A percentile compares a stretch with the other conserved stretches of the same genome.
Conservation (phyloP, 2,113 vertebrate genomes). For the Lycaon pictus region DNA sequence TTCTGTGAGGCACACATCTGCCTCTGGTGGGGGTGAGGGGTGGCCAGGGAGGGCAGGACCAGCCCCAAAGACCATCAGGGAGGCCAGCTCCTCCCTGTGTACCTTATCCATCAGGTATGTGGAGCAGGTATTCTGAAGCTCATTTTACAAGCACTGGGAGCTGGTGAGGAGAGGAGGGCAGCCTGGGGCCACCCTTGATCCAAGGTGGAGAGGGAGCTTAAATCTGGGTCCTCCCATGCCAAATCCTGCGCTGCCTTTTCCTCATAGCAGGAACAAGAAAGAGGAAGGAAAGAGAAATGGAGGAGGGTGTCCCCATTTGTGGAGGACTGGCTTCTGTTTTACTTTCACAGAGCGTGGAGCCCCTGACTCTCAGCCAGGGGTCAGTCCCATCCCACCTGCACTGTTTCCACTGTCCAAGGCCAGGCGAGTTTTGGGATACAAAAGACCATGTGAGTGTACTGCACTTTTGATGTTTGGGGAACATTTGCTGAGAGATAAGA, state of each 20-base stretch:
- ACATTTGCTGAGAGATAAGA: neutral
- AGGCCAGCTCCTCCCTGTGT: neutral
- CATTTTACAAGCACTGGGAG: neutral
- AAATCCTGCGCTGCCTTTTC: neutral
- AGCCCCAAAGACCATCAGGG: neutral
- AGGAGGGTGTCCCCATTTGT: neutral
- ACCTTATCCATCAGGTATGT: neutral
- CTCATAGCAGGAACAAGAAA: neutral
- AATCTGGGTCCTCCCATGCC: neutral
- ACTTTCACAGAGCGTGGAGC: neutral
- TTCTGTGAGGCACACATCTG: neutral
- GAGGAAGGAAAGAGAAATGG: neutral
- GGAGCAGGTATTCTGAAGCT: neutral
- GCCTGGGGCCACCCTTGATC: neutral
- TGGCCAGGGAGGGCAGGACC: neutral
- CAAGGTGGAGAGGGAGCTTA: neutral
- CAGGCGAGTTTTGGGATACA: neutral
- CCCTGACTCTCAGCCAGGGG: neutral
- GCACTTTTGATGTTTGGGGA: neutral
- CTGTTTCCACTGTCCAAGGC: too few relatives aligned
- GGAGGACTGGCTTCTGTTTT: neutral
- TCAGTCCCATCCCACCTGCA: too few relatives aligned
- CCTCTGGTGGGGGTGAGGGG: neutral
- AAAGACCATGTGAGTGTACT: neutral
- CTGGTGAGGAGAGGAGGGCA: too few relatives aligned